These are phyloP conservation scores for Diabrotica balteata DNA, from an alignment of 2,888 invertebrate species.

Conservation along the genomic window DNA sequence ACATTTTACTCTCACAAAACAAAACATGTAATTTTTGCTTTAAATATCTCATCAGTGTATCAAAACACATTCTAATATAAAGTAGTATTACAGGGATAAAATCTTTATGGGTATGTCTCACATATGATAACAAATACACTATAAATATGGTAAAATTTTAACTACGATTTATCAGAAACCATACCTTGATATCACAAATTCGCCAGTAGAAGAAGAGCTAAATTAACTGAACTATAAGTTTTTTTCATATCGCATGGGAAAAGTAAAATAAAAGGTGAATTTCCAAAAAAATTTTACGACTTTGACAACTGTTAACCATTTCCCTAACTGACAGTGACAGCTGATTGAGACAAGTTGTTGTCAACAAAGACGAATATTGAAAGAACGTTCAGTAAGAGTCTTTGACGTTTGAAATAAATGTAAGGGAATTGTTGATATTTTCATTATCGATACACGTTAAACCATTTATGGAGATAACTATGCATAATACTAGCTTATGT, in stretches of 20 bases:
- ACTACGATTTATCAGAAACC: conserved; percentile 1
- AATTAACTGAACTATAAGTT: neutral
- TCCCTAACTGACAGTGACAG: neutral
- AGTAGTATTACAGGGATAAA: conserved; percentile 23
- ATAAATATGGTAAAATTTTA: neutral
- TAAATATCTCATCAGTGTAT: too few species aligned
- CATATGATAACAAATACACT: conserved; percentile 14
- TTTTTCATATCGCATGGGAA: conserved; percentile 5
- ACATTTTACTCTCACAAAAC: too few species aligned
- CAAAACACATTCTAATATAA: too few species aligned
- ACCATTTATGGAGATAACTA: too few species aligned
- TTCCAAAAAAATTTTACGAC: conserved; percentile 4
- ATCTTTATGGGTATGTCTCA: conserved; percentile 42
- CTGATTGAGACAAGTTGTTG: neutral
- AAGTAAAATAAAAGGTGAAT: conserved; percentile 11
- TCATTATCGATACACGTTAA: too few species aligned
- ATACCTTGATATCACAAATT: conserved; percentile 6
- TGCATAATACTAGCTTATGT: too few species aligned
- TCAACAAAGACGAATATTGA: too few species aligned
- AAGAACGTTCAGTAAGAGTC: too few species aligned
- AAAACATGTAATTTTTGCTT: too few species aligned
- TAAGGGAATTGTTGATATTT: too few species aligned
- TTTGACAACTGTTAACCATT: conserved; percentile 5
- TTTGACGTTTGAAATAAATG: too few species aligned
- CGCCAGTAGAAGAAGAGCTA: neutral